Conservation (phyloP, 2,113 vertebrate species). For the Suricata suricatta region DNA sequence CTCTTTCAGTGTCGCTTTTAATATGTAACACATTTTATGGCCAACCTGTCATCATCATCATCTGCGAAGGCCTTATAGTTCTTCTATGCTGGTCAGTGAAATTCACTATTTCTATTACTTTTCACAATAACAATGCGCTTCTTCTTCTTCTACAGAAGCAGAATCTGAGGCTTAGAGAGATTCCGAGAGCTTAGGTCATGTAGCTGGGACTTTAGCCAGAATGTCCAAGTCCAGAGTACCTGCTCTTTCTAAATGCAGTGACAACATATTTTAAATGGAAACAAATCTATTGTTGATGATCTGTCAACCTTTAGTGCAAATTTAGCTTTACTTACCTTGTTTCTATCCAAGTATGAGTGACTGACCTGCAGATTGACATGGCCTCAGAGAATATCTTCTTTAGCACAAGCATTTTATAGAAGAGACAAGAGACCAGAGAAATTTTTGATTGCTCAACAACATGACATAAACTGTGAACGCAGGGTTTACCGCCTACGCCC, state of each 20-base stretch:
- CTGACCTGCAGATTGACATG: not conserved
- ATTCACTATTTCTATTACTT: not conserved
- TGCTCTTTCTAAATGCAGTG: not conserved
- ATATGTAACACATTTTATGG: not conserved
- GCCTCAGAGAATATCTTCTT: not conserved
- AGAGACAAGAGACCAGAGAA: not conserved
- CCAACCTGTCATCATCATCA: too few relatives aligned
- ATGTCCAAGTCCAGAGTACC: not conserved
- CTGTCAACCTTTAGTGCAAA: not conserved
- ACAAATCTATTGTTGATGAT: not conserved
- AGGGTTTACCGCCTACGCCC: not conserved
- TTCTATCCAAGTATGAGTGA: not conserved
- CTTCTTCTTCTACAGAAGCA: not conserved
- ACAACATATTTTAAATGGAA: not conserved
- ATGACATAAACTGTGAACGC: fast-evolving
- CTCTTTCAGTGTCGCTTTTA: not conserved
- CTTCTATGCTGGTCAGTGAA: not conserved
- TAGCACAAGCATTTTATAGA: not conserved
- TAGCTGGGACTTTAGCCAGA: fast-evolving
- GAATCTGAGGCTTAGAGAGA: not conserved
- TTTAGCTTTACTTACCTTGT: not conserved
- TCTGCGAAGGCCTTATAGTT: not conserved
- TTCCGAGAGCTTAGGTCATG: not conserved
- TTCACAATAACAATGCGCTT: not conserved
- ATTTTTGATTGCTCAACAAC: fast-evolving